Evolutionary conservation across 2,797 vertebrate species (phyloP), one percentile per base, ranked within the genome.

Genomic region (Tadarida brasiliensis): DNA sequence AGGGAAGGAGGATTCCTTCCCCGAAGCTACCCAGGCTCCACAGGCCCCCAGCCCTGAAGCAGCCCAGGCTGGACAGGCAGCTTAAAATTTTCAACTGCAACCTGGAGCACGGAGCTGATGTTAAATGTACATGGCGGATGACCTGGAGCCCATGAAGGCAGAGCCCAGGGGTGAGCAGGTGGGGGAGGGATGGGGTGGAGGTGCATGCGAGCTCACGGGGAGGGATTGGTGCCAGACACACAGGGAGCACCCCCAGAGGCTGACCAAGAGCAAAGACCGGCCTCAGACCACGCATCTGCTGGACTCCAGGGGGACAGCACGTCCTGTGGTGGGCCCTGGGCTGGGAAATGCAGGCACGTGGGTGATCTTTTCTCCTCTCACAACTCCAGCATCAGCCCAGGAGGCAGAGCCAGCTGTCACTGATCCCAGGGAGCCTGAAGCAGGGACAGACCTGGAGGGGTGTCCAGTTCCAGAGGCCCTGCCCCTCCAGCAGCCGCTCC

Each of bases 1-100:
- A 5, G 0, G 4, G 2, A 5, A 5, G 4, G n/a, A 5, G 4
- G n/a, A 35, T n/a, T 35, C 65, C 17, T 35, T 30, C n/a, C 33
- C 65, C 2, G 0, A 68, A 68, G 65, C n/a, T 8, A 0, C n/a
- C 9, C n/a, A 68, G n/a, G n/a, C n/a, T 19, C n/a, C 19, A 67
- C 9, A 33, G 19, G 30, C 63, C 28, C 8, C 63, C 63, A 65
- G 30, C 28, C 28, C 17, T 5, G 0, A n/a, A 65, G 15, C 63
- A 7, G 7, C 63, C 16, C 63, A 16, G 28, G 15, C 14, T 30
- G 14, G n/a, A 65, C 63, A n/a, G 6, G 17, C n/a, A 68, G 65
- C 17, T 33, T 4, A 16, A 5, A 67, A 67, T 33, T 67, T 67
- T 33, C 30, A 67, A 19, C n/a, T 33, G 7, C n/a, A n/a, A 9